These are phyloP conservation scores for Holcopasites calliopsidis DNA, from an alignment of 1,140 invertebrate species.

Conservation along the genomic window DNA sequence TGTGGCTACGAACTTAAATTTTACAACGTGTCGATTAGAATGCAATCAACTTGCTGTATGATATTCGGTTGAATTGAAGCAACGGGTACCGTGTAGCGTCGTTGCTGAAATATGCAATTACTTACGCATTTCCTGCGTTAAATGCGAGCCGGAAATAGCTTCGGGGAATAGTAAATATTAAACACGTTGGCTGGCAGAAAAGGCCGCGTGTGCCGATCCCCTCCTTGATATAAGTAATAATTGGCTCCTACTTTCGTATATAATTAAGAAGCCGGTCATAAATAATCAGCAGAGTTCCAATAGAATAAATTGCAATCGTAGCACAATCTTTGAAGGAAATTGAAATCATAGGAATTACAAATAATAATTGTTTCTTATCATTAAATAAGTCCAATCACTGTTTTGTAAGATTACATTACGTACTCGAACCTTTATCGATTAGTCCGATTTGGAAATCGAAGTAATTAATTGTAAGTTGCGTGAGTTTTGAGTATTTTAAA, in stretches of 20 bases:
- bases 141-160: slow-evolving; percentile 67
- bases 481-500: too few relatives aligned
- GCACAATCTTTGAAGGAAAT: background rate
- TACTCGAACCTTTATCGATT: too few relatives aligned
- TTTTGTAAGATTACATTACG: too few relatives aligned
- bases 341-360: background rate
- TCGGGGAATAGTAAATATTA: slow-evolving; percentile 74
- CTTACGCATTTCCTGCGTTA: slow-evolving; percentile 62
- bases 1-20: background rate
- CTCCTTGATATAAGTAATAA: slow-evolving; percentile 16
- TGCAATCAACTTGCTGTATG: background rate
- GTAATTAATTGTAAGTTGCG: too few relatives aligned
- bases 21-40: background rate
- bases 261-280: slow-evolving; percentile 13
- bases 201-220: slow-evolving; percentile 37
- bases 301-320: background rate
- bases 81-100: background rate
- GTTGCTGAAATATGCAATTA: slow-evolving; percentile 7
- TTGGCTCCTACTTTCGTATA: slow-evolving; percentile 1
- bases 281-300: background rate
- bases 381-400: too few relatives aligned
- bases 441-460: too few relatives aligned
- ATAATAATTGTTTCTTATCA: too few relatives aligned
- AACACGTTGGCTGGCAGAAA: slow-evolving; percentile 33
- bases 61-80: background rate